Conservation (phyloP, 30 jellyfish, hydroid and myxozoan genomes). For the Aurelia aurita complex sp. Pacific region DNA sequence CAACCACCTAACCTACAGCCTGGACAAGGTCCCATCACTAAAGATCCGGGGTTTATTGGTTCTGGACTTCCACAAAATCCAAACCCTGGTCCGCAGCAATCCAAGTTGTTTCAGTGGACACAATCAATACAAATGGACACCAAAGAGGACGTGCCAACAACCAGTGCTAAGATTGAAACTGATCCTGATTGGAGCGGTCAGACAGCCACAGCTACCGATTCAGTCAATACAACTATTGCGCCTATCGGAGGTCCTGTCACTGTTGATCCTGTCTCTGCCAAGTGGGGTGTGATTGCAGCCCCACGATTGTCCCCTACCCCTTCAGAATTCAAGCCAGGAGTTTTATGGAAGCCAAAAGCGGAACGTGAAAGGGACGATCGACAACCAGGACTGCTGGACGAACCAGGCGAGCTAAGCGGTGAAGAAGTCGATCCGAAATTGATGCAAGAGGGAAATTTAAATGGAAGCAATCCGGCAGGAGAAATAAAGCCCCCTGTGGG, state of each 20-base stretch:
- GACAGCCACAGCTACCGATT: constrained; percentile 7
- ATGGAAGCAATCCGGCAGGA: constrained; percentile 18
- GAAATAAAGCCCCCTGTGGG: constrained; percentile 55
- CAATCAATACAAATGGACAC: constrained; percentile 62
- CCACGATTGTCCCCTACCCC: constrained; percentile 99
- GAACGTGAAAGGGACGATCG: constrained; percentile 73
- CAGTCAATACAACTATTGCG: constrained; percentile 13
- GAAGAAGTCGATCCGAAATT: constrained; percentile 12
- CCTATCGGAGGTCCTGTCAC: constrained; percentile 63
- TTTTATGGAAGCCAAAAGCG: constrained; percentile 94
- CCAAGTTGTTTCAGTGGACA: constrained; percentile 90
- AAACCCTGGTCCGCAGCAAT: constrained; percentile 77
- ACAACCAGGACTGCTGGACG: constrained; percentile 5
- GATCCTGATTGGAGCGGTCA: constrained; percentile 38
- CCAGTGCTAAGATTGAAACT: constrained; percentile 11
- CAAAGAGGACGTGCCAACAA: constrained; percentile 57
- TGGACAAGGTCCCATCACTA: constrained; percentile 21
- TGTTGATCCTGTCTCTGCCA: constrained; percentile 98
- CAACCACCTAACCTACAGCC: constrained; percentile 16
- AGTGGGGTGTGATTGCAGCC: constrained; percentile 99
- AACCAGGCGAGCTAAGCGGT: constrained; percentile 10
- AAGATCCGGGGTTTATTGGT: constrained; percentile 32
- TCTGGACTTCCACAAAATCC: constrained; percentile 24
- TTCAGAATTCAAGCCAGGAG: constrained; percentile 98
- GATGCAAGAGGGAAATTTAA: constrained; percentile 3